Conservation (phyloP, 2,113 vertebrate genomes). For the Mixornis gularis region DNA sequence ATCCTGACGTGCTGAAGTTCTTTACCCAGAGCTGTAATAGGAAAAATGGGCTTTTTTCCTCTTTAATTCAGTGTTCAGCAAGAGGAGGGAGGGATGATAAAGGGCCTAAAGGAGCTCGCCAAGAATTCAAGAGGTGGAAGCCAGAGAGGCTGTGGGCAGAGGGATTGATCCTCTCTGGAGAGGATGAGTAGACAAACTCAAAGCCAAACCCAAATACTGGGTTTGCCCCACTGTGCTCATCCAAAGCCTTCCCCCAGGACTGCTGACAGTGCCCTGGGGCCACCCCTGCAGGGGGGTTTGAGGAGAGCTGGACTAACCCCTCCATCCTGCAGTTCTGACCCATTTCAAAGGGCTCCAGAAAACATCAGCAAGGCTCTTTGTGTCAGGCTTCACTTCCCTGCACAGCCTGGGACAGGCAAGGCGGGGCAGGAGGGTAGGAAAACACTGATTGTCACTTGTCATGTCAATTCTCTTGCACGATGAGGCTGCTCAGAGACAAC, state of each 20-base stretch:
- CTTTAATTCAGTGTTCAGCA: background rate
- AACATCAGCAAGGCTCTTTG: background rate
- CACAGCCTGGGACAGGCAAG: background rate
- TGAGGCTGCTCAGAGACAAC: background rate
- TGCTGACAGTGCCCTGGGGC: background rate
- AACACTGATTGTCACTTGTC: background rate
- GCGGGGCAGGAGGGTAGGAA: background rate
- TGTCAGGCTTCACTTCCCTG: background rate
- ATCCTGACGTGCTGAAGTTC: accelerated
- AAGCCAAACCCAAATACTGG: background rate
- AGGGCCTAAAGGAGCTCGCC: background rate
- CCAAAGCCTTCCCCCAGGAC: background rate
- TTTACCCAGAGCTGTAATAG: background rate
- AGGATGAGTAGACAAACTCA: background rate
- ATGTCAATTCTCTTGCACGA: background rate
- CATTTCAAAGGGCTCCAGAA: background rate
- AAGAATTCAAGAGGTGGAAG: background rate
- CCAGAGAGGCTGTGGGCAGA: background rate
- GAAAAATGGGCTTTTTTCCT: background rate
- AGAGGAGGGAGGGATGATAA: background rate
- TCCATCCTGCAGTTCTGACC: background rate
- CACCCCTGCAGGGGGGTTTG: background rate
- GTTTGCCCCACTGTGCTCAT: background rate
- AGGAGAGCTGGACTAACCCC: background rate
- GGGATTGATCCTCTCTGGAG: background rate